Evolutionary conservation across 2,888 invertebrate species (phyloP), one percentile per base, ranked within the genome.

Genomic region (Oscheius sp.): DNA sequence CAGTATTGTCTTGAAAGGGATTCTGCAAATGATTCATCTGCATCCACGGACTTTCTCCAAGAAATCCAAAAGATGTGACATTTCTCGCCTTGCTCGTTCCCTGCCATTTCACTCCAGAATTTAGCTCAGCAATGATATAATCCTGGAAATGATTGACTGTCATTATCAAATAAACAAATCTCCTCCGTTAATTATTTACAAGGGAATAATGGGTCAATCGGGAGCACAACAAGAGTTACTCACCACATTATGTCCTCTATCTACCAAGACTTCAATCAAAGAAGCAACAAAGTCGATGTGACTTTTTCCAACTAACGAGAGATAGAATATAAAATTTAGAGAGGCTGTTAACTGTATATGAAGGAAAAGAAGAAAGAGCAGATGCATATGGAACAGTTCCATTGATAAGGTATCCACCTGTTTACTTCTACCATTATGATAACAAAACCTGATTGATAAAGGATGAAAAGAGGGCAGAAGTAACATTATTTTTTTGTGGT

Each of bases 241-340:
- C 26, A 80, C 80, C 59, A 80, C 80, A 54, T 67, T 71, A 49
- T 80, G 80, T 6, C 78, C 80, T 30, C 66, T 61, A 17, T 75
- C 73, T 5, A 72, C 74, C 17, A 80, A 38, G 3, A 69, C 47
- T 4, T 77, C 73, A 22, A 76, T 72, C 0, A 80, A 50, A 3
- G 68, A 68, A 30, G 74, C 70, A 22, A 71, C 73, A 47, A 71
- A 78, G 41, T 80, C 74, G 20, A 80, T 67, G 41, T 80, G 80
- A 8, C 76, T 76, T 64, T 74, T 74, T 9, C 76, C 78, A 17
- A 78, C 51, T 2, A 71, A 41, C 1, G 63, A 32, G 28, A 74
- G 51, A 45, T 78, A 74, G 38, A 78, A 56, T 0, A 78, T 45
- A 28, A 78, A 64, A 36, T 78, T 45, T n/a, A 62, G 41, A n/a